Conservation (phyloP, 2,113 vertebrate genomes). For the Poecile atricapillus region DNA sequence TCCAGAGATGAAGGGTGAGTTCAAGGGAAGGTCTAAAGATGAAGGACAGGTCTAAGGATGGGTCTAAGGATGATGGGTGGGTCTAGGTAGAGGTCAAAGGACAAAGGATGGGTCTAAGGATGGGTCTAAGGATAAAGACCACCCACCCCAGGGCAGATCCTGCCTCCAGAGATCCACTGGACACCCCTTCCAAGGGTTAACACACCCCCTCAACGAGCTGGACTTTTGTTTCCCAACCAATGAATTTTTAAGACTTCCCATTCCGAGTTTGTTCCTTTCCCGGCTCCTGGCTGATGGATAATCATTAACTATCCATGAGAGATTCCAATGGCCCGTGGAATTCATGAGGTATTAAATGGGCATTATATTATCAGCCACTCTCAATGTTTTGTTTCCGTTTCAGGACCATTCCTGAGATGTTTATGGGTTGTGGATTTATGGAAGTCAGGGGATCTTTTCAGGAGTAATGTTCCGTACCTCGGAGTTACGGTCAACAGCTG, state of each 20-base stretch:
- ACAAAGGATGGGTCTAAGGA: neutral
- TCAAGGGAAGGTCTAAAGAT: no score
- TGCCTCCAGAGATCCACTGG: neutral
- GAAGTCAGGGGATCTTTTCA: conserved; percentile 46
- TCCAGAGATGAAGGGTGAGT: no score
- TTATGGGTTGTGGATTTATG: conserved; percentile 48
- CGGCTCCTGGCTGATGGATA: conserved; percentile 9
- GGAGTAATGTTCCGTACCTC: conserved; percentile 46
- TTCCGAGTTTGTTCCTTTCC: neutral
- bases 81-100: neutral
- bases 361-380: conserved; percentile 12
- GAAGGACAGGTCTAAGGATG: no score
- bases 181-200: neutral
- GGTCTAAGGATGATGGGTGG: no score
- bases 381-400: conserved; percentile 13
- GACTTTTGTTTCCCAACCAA: neutral
- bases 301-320: conserved; percentile 42
- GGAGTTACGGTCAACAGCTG: conserved; percentile 37
- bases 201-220: accelerated
- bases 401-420: conserved; percentile 11
- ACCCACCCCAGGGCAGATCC: neutral
- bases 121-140: neutral
- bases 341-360: conserved; percentile 32
- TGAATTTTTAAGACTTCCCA: neutral
- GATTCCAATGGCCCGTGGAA: conserved; percentile 28